Conservation (phyloP, 2,888 invertebrate species). For the Apoda limacodes region DNA sequence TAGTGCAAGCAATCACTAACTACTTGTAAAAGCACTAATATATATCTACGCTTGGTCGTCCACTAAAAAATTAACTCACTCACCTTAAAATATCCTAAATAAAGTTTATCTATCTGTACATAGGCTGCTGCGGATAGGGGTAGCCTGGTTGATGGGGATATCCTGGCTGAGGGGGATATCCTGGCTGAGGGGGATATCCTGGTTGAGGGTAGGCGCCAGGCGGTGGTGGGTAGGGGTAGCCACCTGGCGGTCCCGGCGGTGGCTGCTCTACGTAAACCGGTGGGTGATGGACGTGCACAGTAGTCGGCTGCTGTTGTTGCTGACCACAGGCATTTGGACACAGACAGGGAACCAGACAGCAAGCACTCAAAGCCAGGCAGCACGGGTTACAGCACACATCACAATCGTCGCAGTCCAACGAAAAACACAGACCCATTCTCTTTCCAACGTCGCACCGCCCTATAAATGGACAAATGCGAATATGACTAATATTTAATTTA, state of each 20-base stretch:
- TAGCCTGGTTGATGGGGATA: constrained; percentile 25
- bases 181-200: constrained; percentile 24
- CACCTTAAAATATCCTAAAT: constrained; percentile 23
- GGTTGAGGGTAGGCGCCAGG: constrained; percentile 22
- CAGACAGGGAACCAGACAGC: constrained; percentile 53
- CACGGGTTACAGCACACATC: constrained; percentile 55
- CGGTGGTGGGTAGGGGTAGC: constrained; percentile 31
- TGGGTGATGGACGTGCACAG: constrained; percentile 43
- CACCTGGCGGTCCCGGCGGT: constrained; percentile 30
- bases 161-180: constrained; percentile 23
- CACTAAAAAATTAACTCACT: constrained; percentile 23
- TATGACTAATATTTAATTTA: too few species aligned
- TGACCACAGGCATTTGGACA: constrained; percentile 60
- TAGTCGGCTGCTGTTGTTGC: constrained; percentile 41
- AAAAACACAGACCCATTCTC: constrained; percentile 56
- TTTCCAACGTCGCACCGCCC: constrained; percentile 24
- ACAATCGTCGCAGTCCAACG: constrained; percentile 54
- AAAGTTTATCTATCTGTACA: constrained; percentile 35
- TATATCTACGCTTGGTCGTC: constrained; percentile 28
- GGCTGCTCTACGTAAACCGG: constrained; percentile 44
- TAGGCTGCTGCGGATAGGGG: constrained; percentile 15
- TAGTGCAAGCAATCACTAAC: too few species aligned
- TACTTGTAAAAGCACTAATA: too few species aligned
- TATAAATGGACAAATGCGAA: constrained; percentile 34
- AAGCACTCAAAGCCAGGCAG: constrained; percentile 52